A percentile compares a stretch with the other conserved stretches of the same genome.
Conservation (phyloP, 2,797 vertebrate species). For the Otolemur crassicaudatus region DNA sequence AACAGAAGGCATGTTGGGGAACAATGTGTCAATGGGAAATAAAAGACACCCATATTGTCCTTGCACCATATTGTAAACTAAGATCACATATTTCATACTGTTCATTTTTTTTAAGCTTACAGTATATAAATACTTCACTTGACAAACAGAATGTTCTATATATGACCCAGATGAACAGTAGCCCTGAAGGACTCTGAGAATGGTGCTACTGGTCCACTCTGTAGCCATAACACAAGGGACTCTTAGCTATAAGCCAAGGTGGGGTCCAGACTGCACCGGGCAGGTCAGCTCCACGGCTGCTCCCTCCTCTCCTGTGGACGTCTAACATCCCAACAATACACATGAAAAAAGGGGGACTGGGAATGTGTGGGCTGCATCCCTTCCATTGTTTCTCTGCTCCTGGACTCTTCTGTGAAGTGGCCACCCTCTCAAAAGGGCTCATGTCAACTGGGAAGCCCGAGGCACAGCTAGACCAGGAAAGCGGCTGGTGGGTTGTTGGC, state of each 20-base stretch:
- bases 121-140: neutral
- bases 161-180: neutral
- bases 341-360: neutral
- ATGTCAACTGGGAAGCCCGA: neutral
- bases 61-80: neutral
- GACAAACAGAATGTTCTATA: neutral
- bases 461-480: neutral
- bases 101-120: neutral
- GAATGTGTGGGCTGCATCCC: neutral
- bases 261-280: neutral
- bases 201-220: neutral
- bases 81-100: neutral
- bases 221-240: neutral
- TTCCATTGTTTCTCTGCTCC: neutral
- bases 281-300: neutral
- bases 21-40: neutral
- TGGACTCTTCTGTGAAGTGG: neutral
- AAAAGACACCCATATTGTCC: neutral
- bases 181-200: neutral
- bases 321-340: neutral
- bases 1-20: conserved; percentile 3
- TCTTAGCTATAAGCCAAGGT: neutral
- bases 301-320: neutral
- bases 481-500: neutral
- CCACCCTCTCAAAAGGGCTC: neutral